A percentile compares a stretch with the other conserved stretches of the same genome.
phyloP scores from a whole-genome alignment of 2,113 vertebrate species.

The Osmerus mordax region DNA sequence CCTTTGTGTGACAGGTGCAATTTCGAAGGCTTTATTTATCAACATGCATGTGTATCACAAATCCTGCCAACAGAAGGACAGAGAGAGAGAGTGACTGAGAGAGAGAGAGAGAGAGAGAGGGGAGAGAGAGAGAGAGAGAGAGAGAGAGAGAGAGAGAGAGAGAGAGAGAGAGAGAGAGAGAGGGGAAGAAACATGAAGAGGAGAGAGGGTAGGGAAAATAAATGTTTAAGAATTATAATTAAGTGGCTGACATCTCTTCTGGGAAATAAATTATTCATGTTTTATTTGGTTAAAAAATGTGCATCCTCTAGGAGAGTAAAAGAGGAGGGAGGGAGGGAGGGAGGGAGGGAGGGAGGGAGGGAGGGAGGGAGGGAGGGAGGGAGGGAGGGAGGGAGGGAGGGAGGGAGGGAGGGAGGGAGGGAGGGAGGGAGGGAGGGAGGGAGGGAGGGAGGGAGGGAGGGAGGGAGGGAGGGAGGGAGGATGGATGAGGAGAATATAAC shows the following conservation, averaged over 20 bases:
- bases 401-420: not conserved
- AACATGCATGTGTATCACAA: too few relatives aligned
- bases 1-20: too few relatives aligned
- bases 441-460: constrained; percentile 20
- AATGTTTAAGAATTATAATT: constrained; percentile 72
- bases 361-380: constrained; percentile 11
- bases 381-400: constrained; percentile 5
- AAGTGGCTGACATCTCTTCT: constrained; percentile 68
- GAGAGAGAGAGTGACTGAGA: too few relatives aligned
- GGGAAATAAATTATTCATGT: constrained; percentile 69
- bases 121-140: too few relatives aligned
- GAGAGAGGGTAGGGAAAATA: constrained; percentile 34
- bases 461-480: constrained; percentile 5
- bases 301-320: constrained; percentile 46
- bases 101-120: too few relatives aligned
- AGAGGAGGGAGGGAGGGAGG: constrained; percentile 1
- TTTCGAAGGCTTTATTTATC: too few relatives aligned
- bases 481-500: not conserved
- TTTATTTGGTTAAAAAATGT: constrained; percentile 58
- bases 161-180: too few relatives aligned
- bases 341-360: constrained; percentile 10
- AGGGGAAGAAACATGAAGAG: not conserved
- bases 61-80: too few relatives aligned
- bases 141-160: too few relatives aligned
- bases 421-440: not conserved